These are phyloP conservation scores for Protonibea diacanthus DNA, from an alignment of 2,797 vertebrate genomes.

Conservation along the genomic window DNA sequence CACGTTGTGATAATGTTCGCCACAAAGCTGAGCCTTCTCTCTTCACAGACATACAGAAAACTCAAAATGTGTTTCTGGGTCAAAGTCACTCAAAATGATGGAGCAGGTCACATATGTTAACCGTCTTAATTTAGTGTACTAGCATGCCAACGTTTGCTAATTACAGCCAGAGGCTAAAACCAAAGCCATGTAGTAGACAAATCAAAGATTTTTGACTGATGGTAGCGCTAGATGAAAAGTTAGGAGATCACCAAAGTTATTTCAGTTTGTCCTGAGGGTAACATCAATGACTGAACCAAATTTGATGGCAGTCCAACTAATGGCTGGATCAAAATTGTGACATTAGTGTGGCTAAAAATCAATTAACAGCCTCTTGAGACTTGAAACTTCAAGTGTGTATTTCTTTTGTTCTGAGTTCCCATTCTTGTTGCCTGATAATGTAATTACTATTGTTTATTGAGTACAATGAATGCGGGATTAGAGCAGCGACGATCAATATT, in stretches of 20 bases:
- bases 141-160: neutral
- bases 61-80: too few relatives aligned
- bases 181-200: neutral
- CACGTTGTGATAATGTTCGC: too few relatives aligned
- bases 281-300: neutral
- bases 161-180: neutral
- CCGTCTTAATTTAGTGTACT: neutral
- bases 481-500: too few relatives aligned
- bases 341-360: neutral
- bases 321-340: neutral
- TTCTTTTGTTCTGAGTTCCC: neutral
- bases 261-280: neutral
- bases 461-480: neutral
- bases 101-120: neutral
- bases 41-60: too few relatives aligned
- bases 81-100: too few relatives aligned
- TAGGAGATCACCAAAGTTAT: neutral
- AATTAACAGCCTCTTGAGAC: neutral
- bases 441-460: neutral
- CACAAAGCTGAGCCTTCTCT: too few relatives aligned
- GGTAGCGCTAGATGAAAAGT: neutral
- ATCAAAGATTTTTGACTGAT: neutral
- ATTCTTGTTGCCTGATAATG: neutral
- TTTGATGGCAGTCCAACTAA: neutral
- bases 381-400: too few relatives aligned